A percentile compares a stretch with the other conserved stretches of the same genome.
phyloP scores from a whole-genome alignment of 2,113 vertebrate species.

The Notothenia coriiceps region DNA sequence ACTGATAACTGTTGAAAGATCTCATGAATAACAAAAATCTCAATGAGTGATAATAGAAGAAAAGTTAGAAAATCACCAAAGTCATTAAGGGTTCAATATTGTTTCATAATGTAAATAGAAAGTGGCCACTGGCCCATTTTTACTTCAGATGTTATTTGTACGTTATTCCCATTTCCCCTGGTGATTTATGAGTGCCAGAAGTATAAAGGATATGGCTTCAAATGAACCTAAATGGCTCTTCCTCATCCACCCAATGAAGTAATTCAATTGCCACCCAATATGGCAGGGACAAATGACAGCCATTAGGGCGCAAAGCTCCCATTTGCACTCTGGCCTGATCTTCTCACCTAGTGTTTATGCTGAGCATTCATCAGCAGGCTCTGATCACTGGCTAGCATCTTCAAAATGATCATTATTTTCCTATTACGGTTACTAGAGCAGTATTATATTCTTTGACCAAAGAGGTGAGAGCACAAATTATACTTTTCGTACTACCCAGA shows the following conservation, averaged over 20 bases:
- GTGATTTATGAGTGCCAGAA: slow-evolving; percentile 65
- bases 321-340: slow-evolving; percentile 71
- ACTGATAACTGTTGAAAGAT: background rate
- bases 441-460: slow-evolving; percentile 14
- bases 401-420: slow-evolving; percentile 55
- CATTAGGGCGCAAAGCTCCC: slow-evolving; percentile 71
- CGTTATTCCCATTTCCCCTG: slow-evolving; percentile 33
- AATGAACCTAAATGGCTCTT: slow-evolving; percentile 53
- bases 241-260: slow-evolving; percentile 50
- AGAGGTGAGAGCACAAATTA: background rate
- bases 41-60: background rate
- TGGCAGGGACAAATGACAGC: slow-evolving; percentile 80
- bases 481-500: background rate
- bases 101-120: slow-evolving; percentile 18
- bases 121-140: slow-evolving; percentile 8
- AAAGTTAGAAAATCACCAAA: background rate
- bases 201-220: slow-evolving; percentile 46
- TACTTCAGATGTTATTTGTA: slow-evolving; percentile 25
- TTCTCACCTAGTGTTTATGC: slow-evolving; percentile 58
- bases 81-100: background rate
- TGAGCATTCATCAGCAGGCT: slow-evolving; percentile 50
- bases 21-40: background rate
- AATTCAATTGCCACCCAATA: slow-evolving; percentile 72
- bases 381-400: slow-evolving; percentile 34
- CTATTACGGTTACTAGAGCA: slow-evolving; percentile 31